Percentiles rank a stretch among this genome's conserved stretches.
Conservation (phyloP, 2,797 vertebrate species). For the Anguilla megastoma region DNA sequence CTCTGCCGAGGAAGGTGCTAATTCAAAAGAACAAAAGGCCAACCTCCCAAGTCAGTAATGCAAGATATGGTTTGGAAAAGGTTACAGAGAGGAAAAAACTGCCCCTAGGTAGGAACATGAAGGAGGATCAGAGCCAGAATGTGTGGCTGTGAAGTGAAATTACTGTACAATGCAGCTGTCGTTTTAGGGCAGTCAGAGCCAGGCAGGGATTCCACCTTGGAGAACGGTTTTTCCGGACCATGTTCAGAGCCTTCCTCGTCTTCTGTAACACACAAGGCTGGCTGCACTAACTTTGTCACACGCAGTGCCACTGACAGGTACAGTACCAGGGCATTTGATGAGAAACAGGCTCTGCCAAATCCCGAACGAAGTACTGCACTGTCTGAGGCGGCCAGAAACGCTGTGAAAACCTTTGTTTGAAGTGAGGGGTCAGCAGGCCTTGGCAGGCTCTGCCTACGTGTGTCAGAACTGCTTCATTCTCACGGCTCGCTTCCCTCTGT, state of each 20-base stretch:
- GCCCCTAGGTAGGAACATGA: background rate
- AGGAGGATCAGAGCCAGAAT: background rate
- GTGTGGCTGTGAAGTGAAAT: background rate
- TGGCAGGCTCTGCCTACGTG: conserved; percentile 18
- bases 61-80: background rate
- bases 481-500: conserved; percentile 12
- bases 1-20: background rate
- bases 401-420: conserved; percentile 23
- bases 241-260: background rate
- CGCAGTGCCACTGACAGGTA: background rate
- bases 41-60: no score
- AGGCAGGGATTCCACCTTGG: background rate
- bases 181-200: background rate
- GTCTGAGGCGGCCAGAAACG: conserved; percentile 16
- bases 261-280: background rate
- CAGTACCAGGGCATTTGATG: background rate
- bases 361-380: background rate
- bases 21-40: background rate
- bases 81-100: background rate
- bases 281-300: background rate
- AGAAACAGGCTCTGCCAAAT: background rate
- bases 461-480: conserved; percentile 6
- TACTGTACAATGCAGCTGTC: background rate
- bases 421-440: conserved; percentile 8
- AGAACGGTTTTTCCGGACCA: background rate